A percentile compares a stretch with the other conserved stretches of the same genome.
phyloP scores from a whole-genome alignment of 2,888 invertebrate species.

The Drosophila diplacantha region DNA sequence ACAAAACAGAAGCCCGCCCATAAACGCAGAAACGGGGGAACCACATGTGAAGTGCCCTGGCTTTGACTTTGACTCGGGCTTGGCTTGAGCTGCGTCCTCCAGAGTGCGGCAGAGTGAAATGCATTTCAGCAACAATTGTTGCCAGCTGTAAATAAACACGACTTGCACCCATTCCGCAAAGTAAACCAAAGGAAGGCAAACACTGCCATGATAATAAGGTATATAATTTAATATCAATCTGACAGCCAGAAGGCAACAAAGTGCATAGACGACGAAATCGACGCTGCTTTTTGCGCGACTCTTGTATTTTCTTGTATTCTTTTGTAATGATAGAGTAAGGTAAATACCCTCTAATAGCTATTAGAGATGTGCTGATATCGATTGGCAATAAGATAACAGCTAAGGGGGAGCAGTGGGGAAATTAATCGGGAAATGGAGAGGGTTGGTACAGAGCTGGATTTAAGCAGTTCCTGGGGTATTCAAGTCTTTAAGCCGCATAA shows the following conservation, averaged over 20 bases:
- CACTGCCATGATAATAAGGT: slow-evolving; percentile 75
- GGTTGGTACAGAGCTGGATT: background rate
- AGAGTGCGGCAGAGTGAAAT: slow-evolving; percentile 55
- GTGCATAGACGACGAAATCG: slow-evolving; percentile 46
- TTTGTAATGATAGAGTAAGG: slow-evolving; percentile 5
- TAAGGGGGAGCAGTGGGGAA: background rate
- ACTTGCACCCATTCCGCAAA: slow-evolving; percentile 49
- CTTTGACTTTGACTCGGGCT: slow-evolving; percentile 61
- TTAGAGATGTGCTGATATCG: slow-evolving; percentile 5
- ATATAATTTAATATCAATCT: slow-evolving; percentile 77
- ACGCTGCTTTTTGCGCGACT: slow-evolving; percentile 56
- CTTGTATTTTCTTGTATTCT: slow-evolving; percentile 40
- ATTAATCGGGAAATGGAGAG: slow-evolving; percentile 9
- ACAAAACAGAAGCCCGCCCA: slow-evolving; percentile 46
- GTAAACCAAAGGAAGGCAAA: slow-evolving; percentile 37
- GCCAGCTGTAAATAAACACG: slow-evolving; percentile 73
- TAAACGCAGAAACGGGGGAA: slow-evolving; percentile 17
- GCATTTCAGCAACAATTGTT: slow-evolving; percentile 73
- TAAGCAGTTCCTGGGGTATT: background rate
- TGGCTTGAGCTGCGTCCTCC: slow-evolving; percentile 36
- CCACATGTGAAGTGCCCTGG: slow-evolving; percentile 69
- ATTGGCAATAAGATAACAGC: background rate
- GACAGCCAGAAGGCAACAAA: slow-evolving; percentile 67
- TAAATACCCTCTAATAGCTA: slow-evolving; percentile 32
- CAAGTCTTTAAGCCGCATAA: too few species aligned